phyloP scores from a whole-genome alignment of 1,140 invertebrate genomes.

The Araneus ventricosus region DNA sequence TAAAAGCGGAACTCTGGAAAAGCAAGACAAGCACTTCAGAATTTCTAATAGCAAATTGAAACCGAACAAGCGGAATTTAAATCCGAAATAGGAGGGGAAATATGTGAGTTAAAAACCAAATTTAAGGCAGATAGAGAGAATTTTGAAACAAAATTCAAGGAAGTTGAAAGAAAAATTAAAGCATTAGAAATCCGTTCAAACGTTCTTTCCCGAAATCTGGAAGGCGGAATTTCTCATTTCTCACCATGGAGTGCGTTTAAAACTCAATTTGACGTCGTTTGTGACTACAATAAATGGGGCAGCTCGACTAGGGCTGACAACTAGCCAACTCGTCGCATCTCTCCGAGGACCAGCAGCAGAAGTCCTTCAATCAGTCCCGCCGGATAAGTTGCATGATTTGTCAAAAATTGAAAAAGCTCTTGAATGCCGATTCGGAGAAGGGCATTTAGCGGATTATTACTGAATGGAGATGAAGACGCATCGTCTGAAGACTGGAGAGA shows the following conservation, averaged over 20 bases:
- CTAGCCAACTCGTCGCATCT: neutral
- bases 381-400: neutral
- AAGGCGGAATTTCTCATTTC: neutral
- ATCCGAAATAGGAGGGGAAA: neutral
- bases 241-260: too few species aligned
- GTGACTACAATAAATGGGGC: neutral
- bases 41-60: neutral
- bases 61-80: neutral
- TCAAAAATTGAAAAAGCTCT: neutral
- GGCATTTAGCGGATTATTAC: neutral
- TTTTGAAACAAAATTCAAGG: too few species aligned
- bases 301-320: too few species aligned
- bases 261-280: neutral
- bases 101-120: neutral
- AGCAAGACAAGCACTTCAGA: neutral
- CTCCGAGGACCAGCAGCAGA: neutral
- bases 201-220: neutral
- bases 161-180: neutral
- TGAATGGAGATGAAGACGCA: neutral
- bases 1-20: neutral
- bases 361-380: neutral
- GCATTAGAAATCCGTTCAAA: neutral
- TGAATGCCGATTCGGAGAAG: neutral
- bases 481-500: neutral
- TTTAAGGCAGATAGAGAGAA: neutral